Evolutionary conservation across 2,113 vertebrate genomes (phyloP).

Genomic region (Emydura subglobosa): DNA sequence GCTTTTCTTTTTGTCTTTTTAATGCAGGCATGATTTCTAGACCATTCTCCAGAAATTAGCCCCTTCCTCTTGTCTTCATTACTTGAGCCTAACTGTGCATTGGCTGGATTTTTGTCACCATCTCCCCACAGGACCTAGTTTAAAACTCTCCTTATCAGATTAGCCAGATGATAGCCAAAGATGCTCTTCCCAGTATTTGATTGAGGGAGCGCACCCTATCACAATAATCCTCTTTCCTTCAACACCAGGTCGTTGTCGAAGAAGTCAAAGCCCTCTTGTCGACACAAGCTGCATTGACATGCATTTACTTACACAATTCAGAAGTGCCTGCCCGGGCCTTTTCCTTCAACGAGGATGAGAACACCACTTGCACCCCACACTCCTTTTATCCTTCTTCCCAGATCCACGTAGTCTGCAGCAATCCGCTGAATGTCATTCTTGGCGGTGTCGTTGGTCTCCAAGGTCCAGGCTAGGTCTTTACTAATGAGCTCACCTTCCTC

Average conservation of each 20-base stretch:
- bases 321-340: not conserved
- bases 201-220: not conserved
- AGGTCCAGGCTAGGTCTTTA: not conserved
- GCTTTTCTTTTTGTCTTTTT: no score
- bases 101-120: not conserved
- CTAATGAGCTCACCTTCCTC: no score
- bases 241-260: not conserved
- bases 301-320: not conserved
- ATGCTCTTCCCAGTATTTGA: not conserved
- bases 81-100: no score
- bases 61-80: no score
- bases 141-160: not conserved
- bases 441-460: not conserved
- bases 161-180: not conserved
- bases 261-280: not conserved
- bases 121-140: not conserved
- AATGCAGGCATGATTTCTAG: no score
- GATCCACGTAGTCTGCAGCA: not conserved
- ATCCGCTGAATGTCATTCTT: not conserved
- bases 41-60: no score
- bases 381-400: not conserved
- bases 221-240: not conserved
- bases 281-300: not conserved
- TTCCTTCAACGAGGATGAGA: not conserved
- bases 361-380: not conserved